These are phyloP conservation scores for Polydrusus tereticollis DNA, from an alignment of 2,888 invertebrate species.

Conservation along the genomic window DNA sequence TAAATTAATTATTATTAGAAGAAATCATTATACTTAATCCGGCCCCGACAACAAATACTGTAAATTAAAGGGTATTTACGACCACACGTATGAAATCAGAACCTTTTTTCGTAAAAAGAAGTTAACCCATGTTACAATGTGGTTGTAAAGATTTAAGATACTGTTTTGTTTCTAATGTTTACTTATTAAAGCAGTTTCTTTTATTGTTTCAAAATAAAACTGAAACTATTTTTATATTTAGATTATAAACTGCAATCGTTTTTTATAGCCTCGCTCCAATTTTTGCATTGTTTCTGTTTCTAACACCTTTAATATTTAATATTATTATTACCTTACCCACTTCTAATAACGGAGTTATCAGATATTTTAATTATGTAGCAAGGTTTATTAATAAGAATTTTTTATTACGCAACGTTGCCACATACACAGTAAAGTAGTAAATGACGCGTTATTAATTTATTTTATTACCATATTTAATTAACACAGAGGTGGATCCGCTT, in stretches of 20 bases:
- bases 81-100: too few relatives aligned
- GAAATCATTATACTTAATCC: too few relatives aligned
- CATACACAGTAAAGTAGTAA: not conserved
- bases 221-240: not conserved
- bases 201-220: not conserved
- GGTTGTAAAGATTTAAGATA: not conserved
- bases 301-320: not conserved
- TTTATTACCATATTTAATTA: too few relatives aligned
- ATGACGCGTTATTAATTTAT: not conserved
- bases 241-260: not conserved
- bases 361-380: slow-evolving; percentile 6
- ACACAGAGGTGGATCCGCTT: too few relatives aligned
- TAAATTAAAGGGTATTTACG: too few relatives aligned
- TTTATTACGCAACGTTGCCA: not conserved
- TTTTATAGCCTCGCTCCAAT: slow-evolving; percentile 4
- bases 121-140: not conserved
- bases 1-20: too few relatives aligned
- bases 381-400: not conserved
- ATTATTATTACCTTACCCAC: not conserved
- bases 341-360: slow-evolving; percentile 6
- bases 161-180: not conserved
- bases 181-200: not conserved
- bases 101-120: too few relatives aligned
- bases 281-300: slow-evolving; percentile 5
- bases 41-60: too few relatives aligned